phyloP scores from a whole-genome alignment of 2,888 invertebrate genomes.

The Asteroscopus sphinx region DNA sequence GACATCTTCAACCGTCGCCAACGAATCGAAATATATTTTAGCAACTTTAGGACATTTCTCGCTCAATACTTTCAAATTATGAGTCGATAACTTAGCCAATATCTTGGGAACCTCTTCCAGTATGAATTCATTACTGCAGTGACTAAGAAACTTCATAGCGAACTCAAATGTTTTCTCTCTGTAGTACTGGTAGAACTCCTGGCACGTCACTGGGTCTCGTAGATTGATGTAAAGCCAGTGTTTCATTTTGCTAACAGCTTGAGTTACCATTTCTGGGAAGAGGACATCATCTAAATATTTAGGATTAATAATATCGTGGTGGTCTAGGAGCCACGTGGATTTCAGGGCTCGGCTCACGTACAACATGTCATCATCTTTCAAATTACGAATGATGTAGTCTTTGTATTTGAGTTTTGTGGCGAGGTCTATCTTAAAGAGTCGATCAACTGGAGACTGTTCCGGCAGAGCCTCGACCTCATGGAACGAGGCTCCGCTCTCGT shows the following conservation, averaged over 20 bases:
- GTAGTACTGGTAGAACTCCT: constrained; percentile 73
- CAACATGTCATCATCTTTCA: constrained; percentile 76
- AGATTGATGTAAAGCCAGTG: constrained; percentile 67
- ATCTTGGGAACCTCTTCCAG: constrained; percentile 60
- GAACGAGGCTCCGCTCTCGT: constrained; percentile 23
- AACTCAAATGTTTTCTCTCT: constrained; percentile 56
- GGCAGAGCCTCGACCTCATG: constrained; percentile 48
- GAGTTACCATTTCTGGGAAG: constrained; percentile 73
- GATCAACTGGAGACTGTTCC: constrained; percentile 68
- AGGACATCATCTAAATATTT: constrained; percentile 68
- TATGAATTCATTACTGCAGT: constrained; percentile 67
- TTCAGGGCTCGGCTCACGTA: constrained; percentile 77
- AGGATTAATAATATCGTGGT: constrained; percentile 70
- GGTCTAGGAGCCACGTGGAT: constrained; percentile 72
- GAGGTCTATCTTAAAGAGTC: constrained; percentile 76
- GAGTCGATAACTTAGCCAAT: constrained; percentile 67
- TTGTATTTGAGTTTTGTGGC: constrained; percentile 69
- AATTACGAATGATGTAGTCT: constrained; percentile 69
- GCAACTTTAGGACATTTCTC: constrained; percentile 67
- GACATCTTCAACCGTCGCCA: constrained; percentile 58
- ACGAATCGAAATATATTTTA: constrained; percentile 66
- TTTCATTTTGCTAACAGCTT: constrained; percentile 69
- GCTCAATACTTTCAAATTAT: constrained; percentile 67
- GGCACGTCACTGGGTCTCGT: constrained; percentile 61
- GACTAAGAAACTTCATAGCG: constrained; percentile 67